Conservation (phyloP, 1,140 invertebrate genomes). For the Holotrichia oblita region DNA sequence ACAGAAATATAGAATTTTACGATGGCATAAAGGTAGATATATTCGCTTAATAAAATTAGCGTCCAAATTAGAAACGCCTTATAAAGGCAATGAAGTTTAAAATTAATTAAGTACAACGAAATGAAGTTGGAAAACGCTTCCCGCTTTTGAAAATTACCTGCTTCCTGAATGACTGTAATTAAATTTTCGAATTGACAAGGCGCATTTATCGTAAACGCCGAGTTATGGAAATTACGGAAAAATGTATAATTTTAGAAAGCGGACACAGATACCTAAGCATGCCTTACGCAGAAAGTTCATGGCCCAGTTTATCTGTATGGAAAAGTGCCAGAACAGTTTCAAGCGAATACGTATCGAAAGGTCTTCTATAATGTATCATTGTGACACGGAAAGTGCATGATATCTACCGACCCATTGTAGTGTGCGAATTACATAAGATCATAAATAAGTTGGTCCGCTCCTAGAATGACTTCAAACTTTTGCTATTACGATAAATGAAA, state of each 20-base stretch:
- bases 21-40: not conserved
- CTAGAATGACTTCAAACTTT: not conserved
- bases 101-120: constrained; percentile 24
- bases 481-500: not conserved
- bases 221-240: not conserved
- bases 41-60: constrained; percentile 26
- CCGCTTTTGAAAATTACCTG: constrained; percentile 14
- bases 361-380: not conserved
- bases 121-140: constrained; percentile 8
- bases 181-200: constrained; percentile 19
- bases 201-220: not conserved
- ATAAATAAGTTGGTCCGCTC: not conserved
- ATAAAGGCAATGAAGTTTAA: constrained; percentile 23
- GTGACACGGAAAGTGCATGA: not conserved
- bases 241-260: not conserved
- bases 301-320: not conserved
- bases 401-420: not conserved
- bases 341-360: not conserved
- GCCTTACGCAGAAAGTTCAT: not conserved
- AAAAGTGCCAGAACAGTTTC: not conserved
- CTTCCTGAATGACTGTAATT: constrained; percentile 22
- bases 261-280: not conserved
- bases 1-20: constrained; percentile 33
- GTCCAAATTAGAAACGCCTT: constrained; percentile 23
- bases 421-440: not conserved